A percentile compares a stretch with the other conserved stretches of the same genome.
These are phyloP conservation scores for Psylliodes chrysocephalus DNA, from an alignment of 2,888 invertebrate species.

Conservation along the genomic window DNA sequence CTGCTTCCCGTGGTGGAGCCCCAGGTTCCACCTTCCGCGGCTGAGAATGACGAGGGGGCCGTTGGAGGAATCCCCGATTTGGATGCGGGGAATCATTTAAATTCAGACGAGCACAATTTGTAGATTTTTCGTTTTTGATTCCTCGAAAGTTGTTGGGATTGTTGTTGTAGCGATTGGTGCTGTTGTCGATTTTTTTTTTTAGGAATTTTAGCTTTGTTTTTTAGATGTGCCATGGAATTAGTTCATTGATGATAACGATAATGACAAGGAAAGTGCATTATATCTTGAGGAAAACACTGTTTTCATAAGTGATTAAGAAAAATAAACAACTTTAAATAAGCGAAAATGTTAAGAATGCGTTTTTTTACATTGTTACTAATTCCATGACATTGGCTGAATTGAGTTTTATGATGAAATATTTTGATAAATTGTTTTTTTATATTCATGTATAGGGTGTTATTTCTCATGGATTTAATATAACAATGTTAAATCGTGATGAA, in stretches of 20 bases:
- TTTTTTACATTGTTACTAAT: neutral
- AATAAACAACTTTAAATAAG: no score
- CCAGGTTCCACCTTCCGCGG: constrained; percentile 49
- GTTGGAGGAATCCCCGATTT: constrained; percentile 54
- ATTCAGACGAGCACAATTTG: constrained; percentile 41
- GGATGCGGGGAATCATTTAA: constrained; percentile 45
- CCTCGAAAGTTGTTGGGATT: constrained; percentile 19
- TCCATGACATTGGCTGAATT: neutral
- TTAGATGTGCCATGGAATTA: neutral
- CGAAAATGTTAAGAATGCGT: no score
- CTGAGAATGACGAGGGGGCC: constrained; percentile 61
- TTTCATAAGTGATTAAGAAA: no score
- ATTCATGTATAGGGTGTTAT: no score
- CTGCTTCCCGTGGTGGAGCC: constrained; percentile 48
- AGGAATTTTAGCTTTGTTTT: neutral
- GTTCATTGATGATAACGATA: no score
- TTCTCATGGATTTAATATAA: no score
- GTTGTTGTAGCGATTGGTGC: constrained; percentile 2
- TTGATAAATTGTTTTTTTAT: no score
- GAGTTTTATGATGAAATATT: neutral
- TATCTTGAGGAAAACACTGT: no score
- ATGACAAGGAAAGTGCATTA: no score
- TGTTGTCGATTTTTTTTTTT: constrained; percentile 1
- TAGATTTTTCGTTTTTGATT: constrained; percentile 19
- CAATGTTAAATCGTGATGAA: no score